Conservation (phyloP, 2,797 vertebrate genomes). For the Peromyscus nudipes region DNA sequence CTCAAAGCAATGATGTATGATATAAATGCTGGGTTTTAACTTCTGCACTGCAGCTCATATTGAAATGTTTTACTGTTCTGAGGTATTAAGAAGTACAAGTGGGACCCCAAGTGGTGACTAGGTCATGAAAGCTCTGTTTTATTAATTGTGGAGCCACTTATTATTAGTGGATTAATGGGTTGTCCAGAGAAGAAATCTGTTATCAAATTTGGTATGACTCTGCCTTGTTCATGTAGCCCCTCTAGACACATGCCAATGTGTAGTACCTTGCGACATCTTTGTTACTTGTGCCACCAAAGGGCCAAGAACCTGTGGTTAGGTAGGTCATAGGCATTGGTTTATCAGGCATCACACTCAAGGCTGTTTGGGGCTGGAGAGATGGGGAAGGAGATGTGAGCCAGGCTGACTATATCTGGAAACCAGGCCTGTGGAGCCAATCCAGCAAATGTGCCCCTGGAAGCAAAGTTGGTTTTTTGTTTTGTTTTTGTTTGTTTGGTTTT, state of each 20-base stretch:
- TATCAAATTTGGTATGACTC: not conserved
- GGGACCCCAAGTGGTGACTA: not conserved
- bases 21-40: not conserved
- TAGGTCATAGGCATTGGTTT: not conserved
- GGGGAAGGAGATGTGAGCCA: accelerated
- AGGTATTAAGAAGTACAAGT: not conserved
- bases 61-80: not conserved
- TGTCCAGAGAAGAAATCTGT: not conserved
- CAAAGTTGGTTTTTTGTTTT: not conserved
- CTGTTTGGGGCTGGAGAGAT: not conserved
- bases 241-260: not conserved
- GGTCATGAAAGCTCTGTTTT: not conserved
- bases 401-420: not conserved
- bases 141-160: not conserved
- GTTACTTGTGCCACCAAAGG: not conserved
- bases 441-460: not conserved
- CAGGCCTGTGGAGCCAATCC: not conserved
- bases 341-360: not conserved
- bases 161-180: not conserved
- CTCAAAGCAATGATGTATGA: not conserved
- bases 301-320: not conserved
- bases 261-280: no score
- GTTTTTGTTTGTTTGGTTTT: not conserved
- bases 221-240: not conserved
- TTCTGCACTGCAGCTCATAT: not conserved